Percentiles rank a stretch among this genome's conserved stretches.
Evolutionary conservation across 2,113 vertebrate genomes (phyloP).

Genomic region (Cacatua alba): DNA sequence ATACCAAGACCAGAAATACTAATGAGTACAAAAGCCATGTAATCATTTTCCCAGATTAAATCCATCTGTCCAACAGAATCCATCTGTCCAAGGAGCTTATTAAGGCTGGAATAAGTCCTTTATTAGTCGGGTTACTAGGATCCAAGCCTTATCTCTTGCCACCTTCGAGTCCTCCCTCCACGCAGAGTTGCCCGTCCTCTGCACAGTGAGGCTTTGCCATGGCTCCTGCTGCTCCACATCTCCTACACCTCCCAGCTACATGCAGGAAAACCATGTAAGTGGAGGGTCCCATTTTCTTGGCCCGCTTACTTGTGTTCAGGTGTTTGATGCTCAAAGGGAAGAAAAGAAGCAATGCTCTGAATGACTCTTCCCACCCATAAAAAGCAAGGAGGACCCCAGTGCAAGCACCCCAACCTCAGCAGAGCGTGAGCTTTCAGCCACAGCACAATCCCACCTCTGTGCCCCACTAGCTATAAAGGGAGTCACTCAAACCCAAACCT

Average conservation of each 20-base stretch:
- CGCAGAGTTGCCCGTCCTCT: not conserved
- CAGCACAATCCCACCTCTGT: slow-evolving; percentile 31
- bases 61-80: slow-evolving; percentile 66
- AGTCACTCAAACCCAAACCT: not conserved
- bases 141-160: slow-evolving; percentile 36
- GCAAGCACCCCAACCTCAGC: not conserved
- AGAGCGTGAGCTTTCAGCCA: not conserved
- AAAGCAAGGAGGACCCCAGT: not conserved
- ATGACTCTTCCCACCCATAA: not conserved
- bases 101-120: slow-evolving; percentile 62
- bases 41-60: slow-evolving; percentile 65
- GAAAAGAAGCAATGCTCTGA: not conserved
- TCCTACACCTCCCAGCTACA: not conserved
- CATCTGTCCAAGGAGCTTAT: slow-evolving; percentile 70
- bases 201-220: not conserved
- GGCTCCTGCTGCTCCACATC: not conserved
- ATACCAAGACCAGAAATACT: slow-evolving; percentile 32
- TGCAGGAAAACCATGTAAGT: not conserved
- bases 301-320: not conserved
- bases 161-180: not conserved
- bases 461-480: not conserved
- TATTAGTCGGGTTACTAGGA: slow-evolving; percentile 56
- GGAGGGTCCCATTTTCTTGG: not conserved
- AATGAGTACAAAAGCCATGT: slow-evolving; percentile 37
- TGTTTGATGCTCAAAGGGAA: not conserved